Conservation (phyloP, 2,888 invertebrate genomes). For the Conomelus anceps region DNA sequence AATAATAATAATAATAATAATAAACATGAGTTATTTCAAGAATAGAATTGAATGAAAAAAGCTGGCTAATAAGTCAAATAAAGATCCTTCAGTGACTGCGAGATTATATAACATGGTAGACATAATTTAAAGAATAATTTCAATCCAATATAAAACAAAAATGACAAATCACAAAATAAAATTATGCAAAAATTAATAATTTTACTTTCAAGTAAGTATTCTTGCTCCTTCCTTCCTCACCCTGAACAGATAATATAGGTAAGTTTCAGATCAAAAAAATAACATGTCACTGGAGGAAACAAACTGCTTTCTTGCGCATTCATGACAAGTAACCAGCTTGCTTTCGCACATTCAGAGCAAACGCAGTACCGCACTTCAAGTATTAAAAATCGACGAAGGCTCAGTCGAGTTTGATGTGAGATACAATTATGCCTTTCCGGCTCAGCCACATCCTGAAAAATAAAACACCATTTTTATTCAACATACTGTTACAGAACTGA, state of each 20-base stretch:
- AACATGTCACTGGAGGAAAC: not conserved
- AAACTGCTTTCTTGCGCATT: not conserved
- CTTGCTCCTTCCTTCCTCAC: not conserved
- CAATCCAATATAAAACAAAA: not conserved
- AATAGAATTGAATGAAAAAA: not conserved
- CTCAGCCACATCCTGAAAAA: slow-evolving; percentile 63
- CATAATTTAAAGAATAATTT: not conserved
- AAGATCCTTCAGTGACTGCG: not conserved
- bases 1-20: too few relatives aligned
- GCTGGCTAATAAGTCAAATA: not conserved
- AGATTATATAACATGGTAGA: not conserved
- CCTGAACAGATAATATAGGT: not conserved
- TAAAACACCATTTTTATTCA: not conserved
- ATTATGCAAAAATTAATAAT: not conserved
- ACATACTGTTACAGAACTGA: too few relatives aligned
- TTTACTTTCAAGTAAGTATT: not conserved
- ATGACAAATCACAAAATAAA: not conserved
- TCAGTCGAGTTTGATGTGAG: slow-evolving; percentile 32
- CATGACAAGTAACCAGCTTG: not conserved
- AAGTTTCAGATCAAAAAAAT: not conserved
- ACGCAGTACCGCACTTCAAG: not conserved
- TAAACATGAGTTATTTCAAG: too few relatives aligned
- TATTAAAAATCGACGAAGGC: not conserved
- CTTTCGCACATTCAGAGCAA: not conserved
- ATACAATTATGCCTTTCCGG: slow-evolving; percentile 33